phyloP scores from a whole-genome alignment of 2,888 invertebrate genomes.

The Steinernema carpocapsae region DNA sequence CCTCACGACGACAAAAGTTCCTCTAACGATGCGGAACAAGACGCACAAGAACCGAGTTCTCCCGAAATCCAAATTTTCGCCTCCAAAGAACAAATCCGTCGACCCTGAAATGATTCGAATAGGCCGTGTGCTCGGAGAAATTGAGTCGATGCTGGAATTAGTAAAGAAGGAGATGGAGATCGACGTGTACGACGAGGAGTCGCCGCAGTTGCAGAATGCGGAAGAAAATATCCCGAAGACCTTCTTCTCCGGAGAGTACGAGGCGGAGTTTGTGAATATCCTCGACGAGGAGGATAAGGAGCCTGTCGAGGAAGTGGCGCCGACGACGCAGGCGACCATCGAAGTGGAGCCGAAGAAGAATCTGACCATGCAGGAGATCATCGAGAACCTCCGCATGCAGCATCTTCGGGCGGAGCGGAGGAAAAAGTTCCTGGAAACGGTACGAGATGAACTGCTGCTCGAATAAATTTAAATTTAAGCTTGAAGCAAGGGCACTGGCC shows the following conservation, averaged over 20 bases:
- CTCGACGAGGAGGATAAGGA: slow-evolving; percentile 30
- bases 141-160: slow-evolving; percentile 13
- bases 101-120: slow-evolving; percentile 22
- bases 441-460: not conserved
- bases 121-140: slow-evolving; percentile 17
- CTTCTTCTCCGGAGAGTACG: slow-evolving; percentile 20
- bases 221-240: not conserved
- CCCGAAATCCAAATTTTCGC: not conserved
- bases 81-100: slow-evolving; percentile 11
- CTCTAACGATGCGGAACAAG: not conserved
- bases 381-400: slow-evolving; percentile 29
- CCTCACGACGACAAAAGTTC: slow-evolving; percentile 1
- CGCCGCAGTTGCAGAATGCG: not conserved
- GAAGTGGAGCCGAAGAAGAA: slow-evolving; percentile 18
- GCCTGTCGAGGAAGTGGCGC: not conserved
- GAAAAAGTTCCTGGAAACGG: slow-evolving; percentile 23
- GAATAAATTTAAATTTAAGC: not conserved
- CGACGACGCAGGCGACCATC: not conserved
- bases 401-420: slow-evolving; percentile 28
- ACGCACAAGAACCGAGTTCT: too few species aligned
- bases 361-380: slow-evolving; percentile 31
- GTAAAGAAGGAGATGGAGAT: slow-evolving; percentile 33
- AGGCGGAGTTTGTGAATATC: slow-evolving; percentile 16
- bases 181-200: slow-evolving; percentile 18
- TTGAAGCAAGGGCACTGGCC: not conserved